Conservation (phyloP, 2,113 vertebrate species). For the Apodemus speciosus region DNA sequence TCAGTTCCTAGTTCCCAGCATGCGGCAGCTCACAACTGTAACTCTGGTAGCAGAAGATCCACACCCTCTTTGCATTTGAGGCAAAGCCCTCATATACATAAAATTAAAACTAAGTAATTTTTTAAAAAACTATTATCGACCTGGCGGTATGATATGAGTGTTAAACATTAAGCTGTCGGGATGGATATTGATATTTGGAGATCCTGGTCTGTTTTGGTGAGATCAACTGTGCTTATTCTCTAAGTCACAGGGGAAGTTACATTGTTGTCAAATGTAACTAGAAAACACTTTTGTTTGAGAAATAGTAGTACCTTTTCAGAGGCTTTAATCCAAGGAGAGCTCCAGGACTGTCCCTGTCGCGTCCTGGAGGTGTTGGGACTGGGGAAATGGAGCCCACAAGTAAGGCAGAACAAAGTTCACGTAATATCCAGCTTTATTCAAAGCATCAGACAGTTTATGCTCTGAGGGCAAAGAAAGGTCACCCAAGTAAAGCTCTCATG, state of each 20-base stretch:
- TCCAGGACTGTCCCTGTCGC: neutral
- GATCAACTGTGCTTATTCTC: neutral
- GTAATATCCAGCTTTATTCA: neutral
- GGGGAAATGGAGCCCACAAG: neutral
- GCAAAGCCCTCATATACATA: neutral
- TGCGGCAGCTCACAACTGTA: neutral
- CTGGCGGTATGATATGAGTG: neutral
- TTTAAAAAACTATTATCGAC: too few species aligned
- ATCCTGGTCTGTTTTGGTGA: constrained; percentile 4
- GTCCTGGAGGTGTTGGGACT: neutral
- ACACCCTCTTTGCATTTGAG: too few species aligned
- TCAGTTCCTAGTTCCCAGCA: neutral
- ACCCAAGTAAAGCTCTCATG: neutral
- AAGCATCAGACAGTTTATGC: neutral
- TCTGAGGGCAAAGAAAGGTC: neutral
- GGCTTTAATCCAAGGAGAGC: neutral
- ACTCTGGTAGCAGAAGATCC: neutral
- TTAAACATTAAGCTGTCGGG: neutral
- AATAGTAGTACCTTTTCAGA: neutral
- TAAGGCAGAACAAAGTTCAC: neutral
- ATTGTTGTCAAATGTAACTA: constrained; percentile 34
- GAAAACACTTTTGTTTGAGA: neutral
- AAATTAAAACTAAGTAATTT: neutral
- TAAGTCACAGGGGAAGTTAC: neutral
- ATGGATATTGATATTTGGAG: neutral